Percentiles rank a stretch among this genome's conserved stretches.
Evolutionary conservation across 1,140 invertebrate genomes (phyloP).

Genomic region (Drosophila teissieri): DNA sequence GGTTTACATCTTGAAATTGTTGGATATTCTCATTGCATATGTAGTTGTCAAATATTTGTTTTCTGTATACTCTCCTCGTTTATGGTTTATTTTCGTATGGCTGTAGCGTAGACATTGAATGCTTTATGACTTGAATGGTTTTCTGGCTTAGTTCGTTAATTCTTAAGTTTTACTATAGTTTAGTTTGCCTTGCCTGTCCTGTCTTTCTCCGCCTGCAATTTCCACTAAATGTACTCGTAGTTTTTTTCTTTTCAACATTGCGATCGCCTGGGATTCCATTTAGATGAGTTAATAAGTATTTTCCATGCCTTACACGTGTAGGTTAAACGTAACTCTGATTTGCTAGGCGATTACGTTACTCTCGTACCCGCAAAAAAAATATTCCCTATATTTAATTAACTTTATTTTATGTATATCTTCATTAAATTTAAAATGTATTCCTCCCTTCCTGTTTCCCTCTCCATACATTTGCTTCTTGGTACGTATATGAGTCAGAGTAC

Average conservation of each 20-base stretch:
- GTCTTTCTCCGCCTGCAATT: slow-evolving; percentile 7
- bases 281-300: slow-evolving; percentile 26
- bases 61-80: slow-evolving; percentile 29
- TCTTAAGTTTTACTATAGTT: slow-evolving; percentile 50
- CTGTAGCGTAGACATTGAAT: slow-evolving; percentile 78
- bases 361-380: slow-evolving; percentile 50
- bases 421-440: slow-evolving; percentile 52
- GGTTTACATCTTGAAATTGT: slow-evolving; percentile 27
- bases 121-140: slow-evolving; percentile 60
- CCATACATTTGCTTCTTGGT: slow-evolving; percentile 18
- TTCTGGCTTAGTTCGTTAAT: slow-evolving; percentile 38
- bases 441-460: slow-evolving; percentile 9
- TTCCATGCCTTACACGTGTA: slow-evolving; percentile 33
- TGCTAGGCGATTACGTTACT: slow-evolving; percentile 58
- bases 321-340: slow-evolving; percentile 68
- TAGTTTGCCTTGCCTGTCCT: slow-evolving; percentile 14
- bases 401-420: slow-evolving; percentile 27
- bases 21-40: slow-evolving; percentile 45
- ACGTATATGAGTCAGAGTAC: slow-evolving; percentile 61
- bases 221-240: slow-evolving; percentile 28
- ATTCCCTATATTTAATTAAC: slow-evolving; percentile 53
- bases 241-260: slow-evolving; percentile 28
- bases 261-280: slow-evolving; percentile 3
- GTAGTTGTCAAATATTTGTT: slow-evolving; percentile 47
- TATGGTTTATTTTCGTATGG: slow-evolving; percentile 39